These are phyloP conservation scores for Hipposideros larvatus DNA, from an alignment of 2,797 vertebrate species.

Conservation along the genomic window DNA sequence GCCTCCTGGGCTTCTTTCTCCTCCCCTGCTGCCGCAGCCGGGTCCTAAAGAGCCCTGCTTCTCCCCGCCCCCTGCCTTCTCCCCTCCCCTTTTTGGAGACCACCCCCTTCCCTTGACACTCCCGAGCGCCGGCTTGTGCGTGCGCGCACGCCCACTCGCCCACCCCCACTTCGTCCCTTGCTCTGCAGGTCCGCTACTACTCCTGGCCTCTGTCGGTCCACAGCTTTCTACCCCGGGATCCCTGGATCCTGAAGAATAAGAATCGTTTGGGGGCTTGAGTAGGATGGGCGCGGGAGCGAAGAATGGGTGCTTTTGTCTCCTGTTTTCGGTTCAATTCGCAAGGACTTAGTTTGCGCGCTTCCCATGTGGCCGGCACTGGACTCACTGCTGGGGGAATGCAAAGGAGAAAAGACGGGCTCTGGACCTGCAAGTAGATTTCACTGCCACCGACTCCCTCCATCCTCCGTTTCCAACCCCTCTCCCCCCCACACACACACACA, in stretches of 20 bases:
- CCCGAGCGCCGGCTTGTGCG: constrained; percentile 6
- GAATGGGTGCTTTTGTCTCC: constrained; percentile 66
- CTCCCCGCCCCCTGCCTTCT: constrained; percentile 82
- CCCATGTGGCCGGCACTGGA: neutral
- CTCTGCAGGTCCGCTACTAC: accelerated
- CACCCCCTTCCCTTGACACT: constrained; percentile 68
- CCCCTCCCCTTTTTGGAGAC: constrained; percentile 80
- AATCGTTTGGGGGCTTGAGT: constrained; percentile 8
- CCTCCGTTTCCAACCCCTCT: neutral
- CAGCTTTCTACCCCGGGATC: neutral
- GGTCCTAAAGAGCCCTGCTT: constrained; percentile 79
- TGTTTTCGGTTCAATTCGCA: neutral
- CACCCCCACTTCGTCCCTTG: neutral
- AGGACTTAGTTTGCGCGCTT: constrained; percentile 23
- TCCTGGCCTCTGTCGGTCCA: neutral
- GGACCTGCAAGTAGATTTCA: constrained; percentile 21
- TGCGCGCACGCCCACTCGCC: constrained; percentile 58
- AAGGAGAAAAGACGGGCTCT: neutral
- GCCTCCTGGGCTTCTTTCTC: constrained; percentile 74
- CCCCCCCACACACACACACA: too few species aligned
- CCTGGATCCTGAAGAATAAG: neutral
- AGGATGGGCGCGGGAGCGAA: neutral
- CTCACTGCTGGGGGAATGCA: neutral
- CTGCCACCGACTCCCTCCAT: neutral
- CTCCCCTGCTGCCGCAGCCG: constrained; percentile 57